Conservation (phyloP, 2,888 invertebrate species). For the Protodeltote pygarga region DNA sequence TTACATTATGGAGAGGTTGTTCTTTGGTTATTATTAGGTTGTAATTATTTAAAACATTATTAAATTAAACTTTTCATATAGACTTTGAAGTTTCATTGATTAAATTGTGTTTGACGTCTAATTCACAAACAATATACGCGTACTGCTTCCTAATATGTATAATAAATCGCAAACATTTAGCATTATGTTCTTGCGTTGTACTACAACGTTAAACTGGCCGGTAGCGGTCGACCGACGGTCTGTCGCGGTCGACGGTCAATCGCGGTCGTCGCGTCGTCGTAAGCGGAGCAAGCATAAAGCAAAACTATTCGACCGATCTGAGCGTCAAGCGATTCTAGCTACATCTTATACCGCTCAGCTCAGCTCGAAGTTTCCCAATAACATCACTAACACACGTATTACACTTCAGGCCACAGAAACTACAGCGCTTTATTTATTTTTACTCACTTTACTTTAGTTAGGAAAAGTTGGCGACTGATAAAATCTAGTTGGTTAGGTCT, state of each 20-base stretch:
- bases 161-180: too few relatives aligned
- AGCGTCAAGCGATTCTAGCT: constrained; percentile 31
- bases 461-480: constrained; percentile 32
- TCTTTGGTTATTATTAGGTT: too few relatives aligned
- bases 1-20: too few relatives aligned
- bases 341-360: constrained; percentile 59
- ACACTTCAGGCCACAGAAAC: constrained; percentile 42
- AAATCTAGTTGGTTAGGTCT: constrained; percentile 41
- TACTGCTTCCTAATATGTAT: too few relatives aligned
- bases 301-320: constrained; percentile 16
- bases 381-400: constrained; percentile 47
- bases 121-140: too few relatives aligned
- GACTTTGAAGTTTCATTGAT: too few relatives aligned
- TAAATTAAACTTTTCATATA: neutral
- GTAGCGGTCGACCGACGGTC: too few relatives aligned
- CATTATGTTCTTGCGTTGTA: too few relatives aligned
- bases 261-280: too few relatives aligned
- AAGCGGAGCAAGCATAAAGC: constrained; percentile 24
- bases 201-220: too few relatives aligned
- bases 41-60: neutral
- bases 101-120: too few relatives aligned
- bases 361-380: constrained; percentile 64
- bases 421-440: constrained; percentile 31
- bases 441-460: constrained; percentile 30
- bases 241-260: too few relatives aligned